These are phyloP conservation scores for Pygmarrhopalites habei DNA, from an alignment of 1,140 invertebrate species.

Conservation along the genomic window DNA sequence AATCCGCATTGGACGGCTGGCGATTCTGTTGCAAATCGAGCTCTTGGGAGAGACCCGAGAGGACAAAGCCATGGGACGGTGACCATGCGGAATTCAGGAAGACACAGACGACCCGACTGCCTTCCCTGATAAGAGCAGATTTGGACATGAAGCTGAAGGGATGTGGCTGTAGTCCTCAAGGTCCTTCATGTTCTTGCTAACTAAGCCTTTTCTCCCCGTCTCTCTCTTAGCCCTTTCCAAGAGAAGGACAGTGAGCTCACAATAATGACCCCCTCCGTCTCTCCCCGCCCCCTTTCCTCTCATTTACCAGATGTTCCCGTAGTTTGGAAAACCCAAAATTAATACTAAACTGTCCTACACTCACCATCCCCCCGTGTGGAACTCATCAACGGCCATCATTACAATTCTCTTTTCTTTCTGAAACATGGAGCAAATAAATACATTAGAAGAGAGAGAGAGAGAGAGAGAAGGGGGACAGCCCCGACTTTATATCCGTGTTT, in stretches of 20 bases:
- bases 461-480: too few species aligned
- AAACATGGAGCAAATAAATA: too few species aligned
- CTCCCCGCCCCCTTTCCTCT: not conserved
- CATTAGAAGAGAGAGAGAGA: too few species aligned
- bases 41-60: slow-evolving; percentile 34
- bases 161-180: slow-evolving; percentile 25
- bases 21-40: slow-evolving; percentile 33
- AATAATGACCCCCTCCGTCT: not conserved
- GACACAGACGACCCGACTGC: slow-evolving; percentile 32
- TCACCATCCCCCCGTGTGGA: too few species aligned
- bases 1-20: slow-evolving; percentile 35
- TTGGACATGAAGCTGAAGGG: slow-evolving; percentile 29
- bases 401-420: too few species aligned
- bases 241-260: too few species aligned
- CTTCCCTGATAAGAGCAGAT: slow-evolving; percentile 30
- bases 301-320: not conserved
- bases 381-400: too few species aligned
- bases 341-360: too few species aligned
- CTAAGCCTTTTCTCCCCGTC: not conserved
- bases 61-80: slow-evolving; percentile 34
- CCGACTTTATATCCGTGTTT: too few species aligned
- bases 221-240: not conserved
- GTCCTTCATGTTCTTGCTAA: slow-evolving; percentile 13
- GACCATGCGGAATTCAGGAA: slow-evolving; percentile 35
- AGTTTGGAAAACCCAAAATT: not conserved